Conservation (phyloP, 2,888 invertebrate species). For the Drosophila rellima region DNA sequence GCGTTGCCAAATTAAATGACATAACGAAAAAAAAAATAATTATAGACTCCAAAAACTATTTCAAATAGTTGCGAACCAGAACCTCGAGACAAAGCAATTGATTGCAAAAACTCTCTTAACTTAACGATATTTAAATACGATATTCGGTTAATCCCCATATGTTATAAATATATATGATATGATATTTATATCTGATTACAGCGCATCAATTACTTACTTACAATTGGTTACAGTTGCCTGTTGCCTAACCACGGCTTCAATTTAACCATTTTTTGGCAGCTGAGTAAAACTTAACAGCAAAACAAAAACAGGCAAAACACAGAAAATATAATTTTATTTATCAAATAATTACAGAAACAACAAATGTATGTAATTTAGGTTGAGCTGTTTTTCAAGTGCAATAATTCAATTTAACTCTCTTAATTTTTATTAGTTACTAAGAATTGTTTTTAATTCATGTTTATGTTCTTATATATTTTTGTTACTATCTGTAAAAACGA, state of each 20-base stretch:
- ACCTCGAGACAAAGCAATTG: conserved; percentile 52
- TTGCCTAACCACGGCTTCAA: conserved; percentile 19
- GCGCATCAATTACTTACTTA: conserved; percentile 55
- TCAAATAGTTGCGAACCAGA: conserved; percentile 60
- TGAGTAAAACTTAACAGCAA: conserved; percentile 12
- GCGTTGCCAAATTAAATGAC: conserved; percentile 82
- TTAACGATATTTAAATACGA: conserved; percentile 58
- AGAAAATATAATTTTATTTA: conserved; percentile 13
- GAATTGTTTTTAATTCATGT: conserved; percentile 33
- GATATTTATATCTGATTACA: conserved; percentile 39
- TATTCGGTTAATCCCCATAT: conserved; percentile 42
- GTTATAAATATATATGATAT: conserved; percentile 25
- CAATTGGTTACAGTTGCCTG: conserved; percentile 26
- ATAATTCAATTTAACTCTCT: conserved; percentile 39
- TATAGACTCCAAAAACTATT: conserved; percentile 44
- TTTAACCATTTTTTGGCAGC: conserved; percentile 27
- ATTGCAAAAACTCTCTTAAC: conserved; percentile 44
- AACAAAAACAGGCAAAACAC: neutral
- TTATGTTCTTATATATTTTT: conserved; percentile 26
- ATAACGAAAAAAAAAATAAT: conserved; percentile 38
- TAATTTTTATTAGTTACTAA: conserved; percentile 46
- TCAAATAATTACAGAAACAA: conserved; percentile 1
- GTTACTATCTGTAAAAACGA: conserved; percentile 35
- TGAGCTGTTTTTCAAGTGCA: conserved; percentile 56
- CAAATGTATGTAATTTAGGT: conserved; percentile 27